These are phyloP conservation scores for Graphium colonna DNA, from an alignment of 2,888 invertebrate species.

Conservation along the genomic window DNA sequence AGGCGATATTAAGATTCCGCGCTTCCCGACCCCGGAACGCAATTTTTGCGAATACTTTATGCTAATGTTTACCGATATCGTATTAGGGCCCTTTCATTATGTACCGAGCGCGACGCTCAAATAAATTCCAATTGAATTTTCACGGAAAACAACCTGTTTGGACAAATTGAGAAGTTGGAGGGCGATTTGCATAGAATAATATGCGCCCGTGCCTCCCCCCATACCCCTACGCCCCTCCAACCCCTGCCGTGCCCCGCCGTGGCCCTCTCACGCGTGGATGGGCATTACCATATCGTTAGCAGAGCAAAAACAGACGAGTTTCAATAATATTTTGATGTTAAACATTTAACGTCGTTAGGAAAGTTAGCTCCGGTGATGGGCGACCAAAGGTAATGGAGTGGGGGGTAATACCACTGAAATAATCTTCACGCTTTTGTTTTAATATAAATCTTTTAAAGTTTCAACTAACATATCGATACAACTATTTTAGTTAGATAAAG, in stretches of 20 bases:
- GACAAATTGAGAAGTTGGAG: slow-evolving; percentile 56
- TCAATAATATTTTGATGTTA: slow-evolving; percentile 12
- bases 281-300: slow-evolving; percentile 1
- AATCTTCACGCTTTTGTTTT: no score
- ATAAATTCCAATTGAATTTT: slow-evolving; percentile 49
- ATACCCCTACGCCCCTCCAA: neutral
- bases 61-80: slow-evolving; percentile 61
- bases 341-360: neutral
- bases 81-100: slow-evolving; percentile 54
- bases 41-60: slow-evolving; percentile 64
- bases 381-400: no score
- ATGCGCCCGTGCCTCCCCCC: slow-evolving; percentile 27
- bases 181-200: slow-evolving; percentile 58
- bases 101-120: slow-evolving; percentile 38
- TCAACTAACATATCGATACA: no score
- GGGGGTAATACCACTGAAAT: no score
- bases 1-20: slow-evolving; percentile 55
- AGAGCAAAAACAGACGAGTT: neutral
- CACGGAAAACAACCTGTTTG: slow-evolving; percentile 63
- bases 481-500: no score
- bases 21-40: slow-evolving; percentile 40
- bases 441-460: no score
- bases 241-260: no score
- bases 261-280: slow-evolving; percentile 3
- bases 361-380: neutral